Evolutionary conservation across 2,113 vertebrate genomes (phyloP).

Genomic region (Myotis davidii): DNA sequence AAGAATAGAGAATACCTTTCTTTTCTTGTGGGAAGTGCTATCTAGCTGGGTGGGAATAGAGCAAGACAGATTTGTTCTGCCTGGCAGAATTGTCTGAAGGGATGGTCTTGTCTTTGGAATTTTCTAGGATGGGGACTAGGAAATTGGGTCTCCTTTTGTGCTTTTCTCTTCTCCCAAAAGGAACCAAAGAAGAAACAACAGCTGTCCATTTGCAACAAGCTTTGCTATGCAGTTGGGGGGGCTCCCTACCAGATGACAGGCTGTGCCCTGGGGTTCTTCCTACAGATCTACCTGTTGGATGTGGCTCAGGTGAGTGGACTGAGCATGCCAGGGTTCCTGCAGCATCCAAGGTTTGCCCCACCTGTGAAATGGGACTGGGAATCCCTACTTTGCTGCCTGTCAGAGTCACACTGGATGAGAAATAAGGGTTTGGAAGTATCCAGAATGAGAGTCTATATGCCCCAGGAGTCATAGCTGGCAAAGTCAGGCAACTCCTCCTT

Average conservation of each 20-base stretch:
- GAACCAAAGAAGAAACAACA: constrained; percentile 80
- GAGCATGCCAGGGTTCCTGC: neutral
- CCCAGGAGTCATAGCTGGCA: neutral
- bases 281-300: constrained; percentile 95
- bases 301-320: constrained; percentile 91
- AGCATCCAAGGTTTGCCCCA: neutral
- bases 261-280: constrained; percentile 94
- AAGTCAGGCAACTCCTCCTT: constrained; percentile 22
- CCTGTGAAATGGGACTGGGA: constrained; percentile 35
- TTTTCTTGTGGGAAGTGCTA: constrained; percentile 10
- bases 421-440: constrained; percentile 28
- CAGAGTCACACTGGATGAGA: neutral
- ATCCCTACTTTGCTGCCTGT: constrained; percentile 22
- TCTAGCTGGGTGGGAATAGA: constrained; percentile 8
- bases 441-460: neutral
- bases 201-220: constrained; percentile 91
- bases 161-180: constrained; percentile 69
- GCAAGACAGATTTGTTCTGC: constrained; percentile 8
- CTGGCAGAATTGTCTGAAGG: neutral
- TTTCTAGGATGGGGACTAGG: neutral
- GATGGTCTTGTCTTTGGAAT: neutral
- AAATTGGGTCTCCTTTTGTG: neutral
- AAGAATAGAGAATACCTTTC: constrained; percentile 35
- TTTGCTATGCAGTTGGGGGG: constrained; percentile 95
- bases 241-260: constrained; percentile 96